Evolutionary conservation across 1,140 invertebrate genomes (phyloP).

Genomic region (Micrasema longulum): DNA sequence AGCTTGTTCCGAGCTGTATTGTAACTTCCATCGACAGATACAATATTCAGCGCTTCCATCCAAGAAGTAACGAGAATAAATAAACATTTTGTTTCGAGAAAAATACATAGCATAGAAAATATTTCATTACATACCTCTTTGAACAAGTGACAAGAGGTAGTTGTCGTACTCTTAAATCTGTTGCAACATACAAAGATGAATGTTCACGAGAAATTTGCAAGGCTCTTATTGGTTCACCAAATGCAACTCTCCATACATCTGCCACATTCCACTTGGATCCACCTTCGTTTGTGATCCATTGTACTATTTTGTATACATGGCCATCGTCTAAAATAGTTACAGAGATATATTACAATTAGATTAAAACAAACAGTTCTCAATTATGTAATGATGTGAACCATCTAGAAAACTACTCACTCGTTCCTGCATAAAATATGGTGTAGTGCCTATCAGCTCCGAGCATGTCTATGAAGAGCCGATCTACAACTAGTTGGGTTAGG

Average conservation of each 20-base stretch:
- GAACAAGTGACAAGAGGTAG: conserved; percentile 81
- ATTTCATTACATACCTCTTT: conserved; percentile 56
- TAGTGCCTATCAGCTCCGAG: conserved; percentile 74
- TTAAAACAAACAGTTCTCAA: no score
- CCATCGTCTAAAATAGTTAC: conserved; percentile 70
- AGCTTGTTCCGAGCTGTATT: no score
- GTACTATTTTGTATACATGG: conserved; percentile 84
- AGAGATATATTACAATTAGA: no score
- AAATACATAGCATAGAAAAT: no score
- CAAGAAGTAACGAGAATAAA: no score
- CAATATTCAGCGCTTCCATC: no score
- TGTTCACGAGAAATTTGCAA: conserved; percentile 79
- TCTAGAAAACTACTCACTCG: conserved; percentile 77
- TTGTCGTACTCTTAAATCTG: conserved; percentile 80
- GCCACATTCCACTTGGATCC: conserved; percentile 63
- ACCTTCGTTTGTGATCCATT: conserved; percentile 70
- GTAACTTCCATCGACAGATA: no score
- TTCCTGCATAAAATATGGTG: conserved; percentile 83
- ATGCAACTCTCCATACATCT: conserved; percentile 81
- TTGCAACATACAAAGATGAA: conserved; percentile 81
- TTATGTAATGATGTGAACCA: conserved; percentile 82
- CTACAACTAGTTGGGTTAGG: conserved; percentile 83
- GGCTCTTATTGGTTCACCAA: conserved; percentile 78
- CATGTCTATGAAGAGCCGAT: conserved; percentile 76
- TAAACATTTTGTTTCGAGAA: no score